Evolutionary conservation across 1,140 invertebrate species (phyloP).

Genomic region (Globodera rostochiensis): DNA sequence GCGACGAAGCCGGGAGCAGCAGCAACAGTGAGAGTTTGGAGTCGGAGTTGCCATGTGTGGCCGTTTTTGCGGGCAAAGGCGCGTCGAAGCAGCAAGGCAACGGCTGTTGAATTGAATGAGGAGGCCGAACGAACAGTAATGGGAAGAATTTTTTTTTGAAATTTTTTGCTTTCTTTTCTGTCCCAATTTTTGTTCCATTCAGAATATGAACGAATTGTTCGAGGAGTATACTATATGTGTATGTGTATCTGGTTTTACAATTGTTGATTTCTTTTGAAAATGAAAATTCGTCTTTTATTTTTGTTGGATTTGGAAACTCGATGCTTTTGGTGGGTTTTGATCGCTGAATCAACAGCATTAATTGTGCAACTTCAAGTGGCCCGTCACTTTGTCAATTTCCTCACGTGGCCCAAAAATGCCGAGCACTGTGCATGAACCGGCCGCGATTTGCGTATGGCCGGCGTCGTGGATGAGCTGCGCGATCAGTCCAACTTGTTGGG

Average conservation of each 20-base stretch:
- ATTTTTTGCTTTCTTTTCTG: too few relatives aligned
- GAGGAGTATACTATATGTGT: too few relatives aligned
- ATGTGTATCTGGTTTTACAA: too few relatives aligned
- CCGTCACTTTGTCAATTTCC: slow-evolving; percentile 67
- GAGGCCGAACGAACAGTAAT: too few relatives aligned
- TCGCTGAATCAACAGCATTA: background rate
- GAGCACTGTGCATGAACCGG: slow-evolving; percentile 68
- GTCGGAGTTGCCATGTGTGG: background rate
- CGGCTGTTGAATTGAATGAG: too few relatives aligned
- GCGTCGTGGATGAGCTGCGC: slow-evolving; percentile 72
- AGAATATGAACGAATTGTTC: too few relatives aligned
- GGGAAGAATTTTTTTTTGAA: too few relatives aligned
- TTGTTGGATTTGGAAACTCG: too few relatives aligned
- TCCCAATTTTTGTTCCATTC: too few relatives aligned
- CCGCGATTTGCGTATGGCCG: slow-evolving; percentile 71
- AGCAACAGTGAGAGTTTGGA: slow-evolving; percentile 14
- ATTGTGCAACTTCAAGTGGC: slow-evolving; percentile 65
- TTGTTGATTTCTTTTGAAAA: too few relatives aligned
- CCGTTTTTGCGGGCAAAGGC: background rate
- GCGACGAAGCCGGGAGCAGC: slow-evolving; percentile 6
- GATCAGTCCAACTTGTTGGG: slow-evolving; percentile 68
- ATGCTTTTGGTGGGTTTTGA: too few relatives aligned
- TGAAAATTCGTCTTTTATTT: too few relatives aligned
- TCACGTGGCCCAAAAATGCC: slow-evolving; percentile 68
- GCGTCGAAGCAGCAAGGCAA: background rate